Conservation (phyloP, 53 echinoderm and acorn worm genomes). For the Arbacia lixula region DNA sequence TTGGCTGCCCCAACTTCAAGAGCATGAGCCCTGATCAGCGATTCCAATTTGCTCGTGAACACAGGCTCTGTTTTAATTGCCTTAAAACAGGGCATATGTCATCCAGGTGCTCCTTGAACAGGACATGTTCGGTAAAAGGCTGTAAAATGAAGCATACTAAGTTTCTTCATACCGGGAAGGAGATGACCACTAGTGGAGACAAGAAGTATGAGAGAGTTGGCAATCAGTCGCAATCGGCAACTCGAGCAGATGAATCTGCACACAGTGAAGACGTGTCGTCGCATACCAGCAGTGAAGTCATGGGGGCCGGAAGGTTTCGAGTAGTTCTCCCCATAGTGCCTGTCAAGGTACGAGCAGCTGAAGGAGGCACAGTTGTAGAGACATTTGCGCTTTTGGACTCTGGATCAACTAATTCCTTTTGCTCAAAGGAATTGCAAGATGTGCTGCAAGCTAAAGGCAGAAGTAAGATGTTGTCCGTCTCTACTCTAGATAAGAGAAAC, state of each 20-base stretch:
- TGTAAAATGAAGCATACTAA: constrained; percentile 67
- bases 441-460: not conserved
- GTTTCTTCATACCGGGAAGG: constrained; percentile 44
- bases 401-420: not conserved
- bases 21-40: constrained; percentile 21
- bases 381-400: not conserved
- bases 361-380: not conserved
- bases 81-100: constrained; percentile 48
- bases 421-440: not conserved
- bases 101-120: constrained; percentile 26
- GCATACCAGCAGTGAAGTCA: constrained; percentile 36
- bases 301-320: constrained; percentile 58
- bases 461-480: not conserved
- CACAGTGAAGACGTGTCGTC: not conserved
- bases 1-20: constrained; percentile 50
- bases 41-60: constrained; percentile 17
- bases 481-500: not conserved
- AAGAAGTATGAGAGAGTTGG: not conserved
- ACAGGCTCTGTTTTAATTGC: constrained; percentile 56
- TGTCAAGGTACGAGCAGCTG: constrained; percentile 41
- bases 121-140: constrained; percentile 53
- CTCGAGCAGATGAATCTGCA: not conserved
- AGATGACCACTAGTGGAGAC: not conserved
- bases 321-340: constrained; percentile 61
- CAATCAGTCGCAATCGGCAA: not conserved